These are phyloP conservation scores for Eurypyga helias DNA, from an alignment of 2,113 vertebrate species.

Conservation along the genomic window DNA sequence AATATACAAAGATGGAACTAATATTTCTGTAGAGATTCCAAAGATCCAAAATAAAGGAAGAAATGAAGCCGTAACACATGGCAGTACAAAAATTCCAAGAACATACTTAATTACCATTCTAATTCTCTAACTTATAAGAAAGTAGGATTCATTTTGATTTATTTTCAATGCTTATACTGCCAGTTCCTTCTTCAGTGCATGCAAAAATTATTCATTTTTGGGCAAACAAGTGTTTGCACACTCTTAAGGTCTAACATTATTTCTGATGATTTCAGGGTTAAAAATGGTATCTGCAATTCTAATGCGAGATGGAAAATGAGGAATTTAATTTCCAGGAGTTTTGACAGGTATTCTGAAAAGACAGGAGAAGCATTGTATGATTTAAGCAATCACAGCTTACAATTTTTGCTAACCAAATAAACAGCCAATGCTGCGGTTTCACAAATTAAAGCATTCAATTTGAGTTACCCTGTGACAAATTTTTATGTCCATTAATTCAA, in stretches of 20 bases:
- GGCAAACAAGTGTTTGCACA: background rate
- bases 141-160: background rate
- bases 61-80: background rate
- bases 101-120: background rate
- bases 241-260: background rate
- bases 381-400: slow-evolving; percentile 20
- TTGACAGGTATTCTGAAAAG: slow-evolving; percentile 2
- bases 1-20: background rate
- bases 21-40: background rate
- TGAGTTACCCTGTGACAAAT: background rate
- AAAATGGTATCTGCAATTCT: background rate
- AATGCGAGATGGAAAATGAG: background rate
- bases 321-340: slow-evolving; percentile 5
- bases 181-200: background rate
- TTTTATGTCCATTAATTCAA: background rate
- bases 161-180: background rate
- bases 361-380: slow-evolving; percentile 20
- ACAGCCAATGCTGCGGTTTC: background rate
- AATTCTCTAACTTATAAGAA: background rate
- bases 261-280: background rate
- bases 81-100: background rate
- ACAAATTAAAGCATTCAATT: background rate
- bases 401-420: background rate
- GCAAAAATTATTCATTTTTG: slow-evolving; percentile 4
- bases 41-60: background rate